These are phyloP conservation scores for Peromyscus maniculatus DNA, from an alignment of 2,113 vertebrate genomes.

Conservation along the genomic window DNA sequence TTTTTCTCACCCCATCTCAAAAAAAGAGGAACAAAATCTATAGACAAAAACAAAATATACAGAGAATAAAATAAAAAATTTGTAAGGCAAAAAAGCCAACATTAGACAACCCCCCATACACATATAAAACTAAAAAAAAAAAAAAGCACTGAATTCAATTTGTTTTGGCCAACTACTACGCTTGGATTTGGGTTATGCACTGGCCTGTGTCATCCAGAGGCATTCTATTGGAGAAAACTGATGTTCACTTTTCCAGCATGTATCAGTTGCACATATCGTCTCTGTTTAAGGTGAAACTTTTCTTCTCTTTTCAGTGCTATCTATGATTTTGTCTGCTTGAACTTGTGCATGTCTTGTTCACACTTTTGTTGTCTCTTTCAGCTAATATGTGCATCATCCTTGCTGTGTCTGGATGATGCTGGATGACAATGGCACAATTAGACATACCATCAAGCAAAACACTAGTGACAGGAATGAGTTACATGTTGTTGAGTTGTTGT, in stretches of 20 bases:
- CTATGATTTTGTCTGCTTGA: background rate
- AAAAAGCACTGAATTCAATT: background rate
- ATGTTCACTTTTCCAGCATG: background rate
- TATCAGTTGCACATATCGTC: background rate
- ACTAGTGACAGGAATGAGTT: background rate
- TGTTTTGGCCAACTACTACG: background rate
- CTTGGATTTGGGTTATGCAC: background rate
- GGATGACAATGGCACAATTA: too few relatives aligned
- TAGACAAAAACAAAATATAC: background rate
- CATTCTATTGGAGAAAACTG: background rate
- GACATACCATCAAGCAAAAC: background rate
- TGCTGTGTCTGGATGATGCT: background rate
- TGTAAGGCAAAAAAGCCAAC: background rate
- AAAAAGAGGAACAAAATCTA: background rate
- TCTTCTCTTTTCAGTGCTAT: background rate
- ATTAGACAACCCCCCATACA: background rate
- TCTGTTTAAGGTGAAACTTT: background rate
- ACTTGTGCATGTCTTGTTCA: background rate
- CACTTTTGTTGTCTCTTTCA: background rate
- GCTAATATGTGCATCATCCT: background rate
- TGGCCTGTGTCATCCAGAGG: background rate
- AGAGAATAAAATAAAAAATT: background rate
- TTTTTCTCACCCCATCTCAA: background rate
- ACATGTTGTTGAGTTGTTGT: background rate
- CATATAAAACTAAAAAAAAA: background rate